These are phyloP conservation scores for Drosophila gunungcola DNA, from an alignment of 1,140 invertebrate genomes.

Conservation along the genomic window DNA sequence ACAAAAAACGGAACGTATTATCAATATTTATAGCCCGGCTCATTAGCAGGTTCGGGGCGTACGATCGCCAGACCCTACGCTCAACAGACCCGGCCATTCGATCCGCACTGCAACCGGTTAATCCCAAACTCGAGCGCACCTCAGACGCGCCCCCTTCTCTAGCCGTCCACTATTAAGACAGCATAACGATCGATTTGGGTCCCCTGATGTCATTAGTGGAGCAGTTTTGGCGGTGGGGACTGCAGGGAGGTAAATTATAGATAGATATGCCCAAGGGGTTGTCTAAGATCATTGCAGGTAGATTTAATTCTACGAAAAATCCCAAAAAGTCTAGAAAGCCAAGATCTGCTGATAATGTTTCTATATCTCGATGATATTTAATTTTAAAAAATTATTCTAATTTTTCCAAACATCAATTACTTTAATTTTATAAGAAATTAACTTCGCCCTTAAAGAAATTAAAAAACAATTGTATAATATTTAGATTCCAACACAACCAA, in stretches of 20 bases:
- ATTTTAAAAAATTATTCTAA: too few relatives aligned
- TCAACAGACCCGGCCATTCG: constrained; percentile 8
- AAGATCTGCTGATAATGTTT: too few relatives aligned
- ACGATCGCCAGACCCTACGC: constrained; percentile 13
- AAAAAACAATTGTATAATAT: too few relatives aligned
- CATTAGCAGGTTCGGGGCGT: constrained; percentile 42
- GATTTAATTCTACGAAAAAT: too few relatives aligned
- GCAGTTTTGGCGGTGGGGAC: neutral
- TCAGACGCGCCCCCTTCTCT: constrained; percentile 20
- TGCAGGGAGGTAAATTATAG: too few relatives aligned
- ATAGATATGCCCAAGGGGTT: neutral
- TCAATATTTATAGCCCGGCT: constrained; percentile 37
- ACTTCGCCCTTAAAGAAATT: too few relatives aligned
- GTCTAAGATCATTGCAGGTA: neutral
- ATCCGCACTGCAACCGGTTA: constrained; percentile 38
- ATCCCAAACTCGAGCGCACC: constrained; percentile 10
- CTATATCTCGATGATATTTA: too few relatives aligned
- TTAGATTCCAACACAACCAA: too few relatives aligned
- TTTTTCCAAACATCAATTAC: too few relatives aligned
- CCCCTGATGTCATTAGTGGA: constrained; percentile 30
- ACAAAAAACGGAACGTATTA: constrained; percentile 20
- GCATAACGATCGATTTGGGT: constrained; percentile 7
- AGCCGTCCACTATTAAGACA: neutral
- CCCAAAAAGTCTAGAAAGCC: too few relatives aligned
- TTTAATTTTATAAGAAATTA: too few relatives aligned